Percentiles rank a stretch among this genome's conserved stretches.
Evolutionary conservation across 2,113 vertebrate species (phyloP).

Genomic region (human): DNA sequence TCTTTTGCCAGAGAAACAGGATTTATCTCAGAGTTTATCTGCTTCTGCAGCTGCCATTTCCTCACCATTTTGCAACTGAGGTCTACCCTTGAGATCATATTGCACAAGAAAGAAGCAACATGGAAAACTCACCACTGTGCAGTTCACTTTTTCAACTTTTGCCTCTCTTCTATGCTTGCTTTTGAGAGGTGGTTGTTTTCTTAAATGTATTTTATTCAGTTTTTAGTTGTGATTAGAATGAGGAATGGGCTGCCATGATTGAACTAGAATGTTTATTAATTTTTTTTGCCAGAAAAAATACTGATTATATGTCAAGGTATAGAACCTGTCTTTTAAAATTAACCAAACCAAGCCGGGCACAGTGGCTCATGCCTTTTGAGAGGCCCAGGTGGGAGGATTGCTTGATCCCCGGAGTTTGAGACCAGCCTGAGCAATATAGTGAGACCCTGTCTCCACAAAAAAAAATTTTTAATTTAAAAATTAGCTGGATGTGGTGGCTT

Average conservation of each 20-base stretch:
- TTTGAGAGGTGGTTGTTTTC: not conserved
- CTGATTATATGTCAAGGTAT: not conserved
- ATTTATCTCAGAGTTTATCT: not conserved
- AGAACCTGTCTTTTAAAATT: not conserved
- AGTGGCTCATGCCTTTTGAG: not conserved
- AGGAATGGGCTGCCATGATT: not conserved
- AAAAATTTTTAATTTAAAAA: too few species aligned
- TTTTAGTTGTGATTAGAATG: not conserved
- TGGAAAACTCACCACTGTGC: not conserved
- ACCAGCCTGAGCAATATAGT: not conserved
- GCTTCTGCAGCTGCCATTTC: not conserved
- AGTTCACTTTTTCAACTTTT: not conserved
- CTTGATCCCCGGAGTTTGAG: not conserved
- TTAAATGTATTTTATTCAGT: not conserved
- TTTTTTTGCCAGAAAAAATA: not conserved
- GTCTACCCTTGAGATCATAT: not conserved
- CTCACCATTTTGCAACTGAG: not conserved
- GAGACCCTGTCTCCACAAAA: not conserved
- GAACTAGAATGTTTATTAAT: not conserved
- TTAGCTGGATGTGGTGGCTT: too few species aligned
- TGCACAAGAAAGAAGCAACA: not conserved
- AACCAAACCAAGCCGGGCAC: too few species aligned
- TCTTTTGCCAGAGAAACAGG: not conserved
- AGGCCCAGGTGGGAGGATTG: not conserved
- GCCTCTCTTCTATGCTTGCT: not conserved